Base-by-base conservation (phyloP, 2,888 invertebrate species). In the Syrphus vitripennis region DNA sequence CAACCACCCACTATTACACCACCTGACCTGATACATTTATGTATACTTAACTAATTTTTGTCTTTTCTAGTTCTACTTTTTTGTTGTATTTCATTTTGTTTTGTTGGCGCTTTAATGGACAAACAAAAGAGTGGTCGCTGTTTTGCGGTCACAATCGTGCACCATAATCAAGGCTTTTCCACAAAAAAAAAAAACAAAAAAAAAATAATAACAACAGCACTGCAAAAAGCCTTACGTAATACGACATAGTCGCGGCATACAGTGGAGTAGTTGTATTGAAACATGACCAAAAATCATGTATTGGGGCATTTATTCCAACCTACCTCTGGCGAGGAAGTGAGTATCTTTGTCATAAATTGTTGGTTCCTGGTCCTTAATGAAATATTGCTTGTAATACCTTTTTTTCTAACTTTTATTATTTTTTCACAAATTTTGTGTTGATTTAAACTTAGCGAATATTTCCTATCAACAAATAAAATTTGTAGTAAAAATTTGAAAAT, bases 201-300 rank as follows among this genome's bases (percentile, higher is more conserved):
- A 48, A 50, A 50, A n/a, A n/a, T n/a, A n/a, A n/a, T n/a, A n/a
- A n/a, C n/a, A n/a, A n/a, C 3, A 34, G 12, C 7, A 48, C 14
- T 40, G 24, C 21, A 63, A 45, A 50, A 63, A 65, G 10, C 61
- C 80, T 84, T 84, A 81, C 71, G 80, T 84, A 84, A 84, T 71
- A 42, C 42, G 19, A 21, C 14, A 34, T 24, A 50, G 34, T 21
- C 34, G 50, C 34, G 34, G 31, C 50, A 57, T 7, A 59, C 34
- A 59, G 21, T 59, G 59, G 59, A n/a, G 14, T 37, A 37, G 34
- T 37, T 34, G 7, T 5, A 16, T 31, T 29, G 31, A 31, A 55
- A 31, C 0, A 1, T 55, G 16, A 3, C 29, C 19, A 6, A 34
- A 59, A 14, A 14, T 4, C 7, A n/a, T n/a, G n/a, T n/a, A n/a